Percentiles rank a stretch among this genome's conserved stretches.
Conservation (phyloP, 2,113 vertebrate genomes). For the Percopsis transmontana region DNA sequence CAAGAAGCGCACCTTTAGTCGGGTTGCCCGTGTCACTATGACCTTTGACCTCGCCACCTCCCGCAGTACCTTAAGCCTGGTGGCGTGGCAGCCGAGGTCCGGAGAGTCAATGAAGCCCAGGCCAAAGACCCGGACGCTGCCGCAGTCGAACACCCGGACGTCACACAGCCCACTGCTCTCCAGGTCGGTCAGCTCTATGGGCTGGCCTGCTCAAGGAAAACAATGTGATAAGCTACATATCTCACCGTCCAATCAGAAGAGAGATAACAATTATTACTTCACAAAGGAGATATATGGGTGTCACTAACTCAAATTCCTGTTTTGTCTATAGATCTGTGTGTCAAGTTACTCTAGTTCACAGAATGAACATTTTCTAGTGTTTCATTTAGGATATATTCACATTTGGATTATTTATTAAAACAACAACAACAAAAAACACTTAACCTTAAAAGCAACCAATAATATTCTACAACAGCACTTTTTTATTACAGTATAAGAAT, state of each 20-base stretch:
- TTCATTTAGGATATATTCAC: too few species aligned
- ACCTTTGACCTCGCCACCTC: neutral
- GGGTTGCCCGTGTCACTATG: neutral
- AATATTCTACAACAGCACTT: too few species aligned
- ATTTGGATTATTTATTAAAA: too few species aligned
- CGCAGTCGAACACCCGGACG: constrained; percentile 59
- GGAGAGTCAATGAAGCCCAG: constrained; percentile 65
- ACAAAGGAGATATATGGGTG: too few species aligned
- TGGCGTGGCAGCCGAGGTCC: constrained; percentile 73
- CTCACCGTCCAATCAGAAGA: neutral
- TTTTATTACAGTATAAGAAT: too few species aligned
- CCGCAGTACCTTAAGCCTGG: constrained; percentile 76
- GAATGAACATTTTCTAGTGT: neutral
- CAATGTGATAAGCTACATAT: neutral
- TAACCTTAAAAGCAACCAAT: too few species aligned
- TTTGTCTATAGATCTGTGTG: too few species aligned
- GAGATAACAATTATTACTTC: neutral
- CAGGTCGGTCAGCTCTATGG: constrained; percentile 71
- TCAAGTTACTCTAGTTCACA: too few species aligned
- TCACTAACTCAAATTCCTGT: too few species aligned
- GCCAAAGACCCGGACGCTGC: constrained; percentile 62
- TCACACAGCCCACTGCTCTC: constrained; percentile 75
- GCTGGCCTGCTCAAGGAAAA: constrained; percentile 59
- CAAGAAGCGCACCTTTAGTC: too few species aligned
- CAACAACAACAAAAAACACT: too few species aligned